Evolutionary conservation across 2,797 vertebrate genomes (phyloP).

Genomic region (Aphelocoma californica): DNA sequence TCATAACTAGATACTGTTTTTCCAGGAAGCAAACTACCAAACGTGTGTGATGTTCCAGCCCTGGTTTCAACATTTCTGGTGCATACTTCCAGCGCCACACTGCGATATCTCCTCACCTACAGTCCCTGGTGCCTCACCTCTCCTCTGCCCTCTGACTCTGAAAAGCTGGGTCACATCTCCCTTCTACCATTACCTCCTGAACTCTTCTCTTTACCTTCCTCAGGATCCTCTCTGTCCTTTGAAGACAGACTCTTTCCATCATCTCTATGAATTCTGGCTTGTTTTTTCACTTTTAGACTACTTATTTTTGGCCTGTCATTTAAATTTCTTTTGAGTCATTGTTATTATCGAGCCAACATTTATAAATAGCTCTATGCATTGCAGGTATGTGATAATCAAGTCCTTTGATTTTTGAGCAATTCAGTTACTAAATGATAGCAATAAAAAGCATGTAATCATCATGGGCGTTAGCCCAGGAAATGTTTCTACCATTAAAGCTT

Average conservation of each 20-base stretch:
- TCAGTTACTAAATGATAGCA: constrained; percentile 22
- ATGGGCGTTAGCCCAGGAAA: background rate
- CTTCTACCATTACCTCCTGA: background rate
- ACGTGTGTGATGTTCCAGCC: background rate
- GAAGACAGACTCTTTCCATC: background rate
- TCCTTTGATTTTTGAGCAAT: constrained; percentile 30
- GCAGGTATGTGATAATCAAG: constrained; percentile 41
- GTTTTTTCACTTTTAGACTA: background rate
- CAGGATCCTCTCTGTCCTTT: background rate
- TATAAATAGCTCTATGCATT: constrained; percentile 37
- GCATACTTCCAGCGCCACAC: background rate
- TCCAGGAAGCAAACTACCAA: background rate
- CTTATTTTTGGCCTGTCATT: constrained; percentile 34
- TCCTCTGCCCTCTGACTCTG: background rate
- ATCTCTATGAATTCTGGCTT: background rate
- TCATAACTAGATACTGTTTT: background rate
- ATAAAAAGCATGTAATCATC: background rate
- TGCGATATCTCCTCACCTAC: background rate
- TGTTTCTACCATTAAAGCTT: background rate
- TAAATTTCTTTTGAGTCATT: constrained; percentile 41
- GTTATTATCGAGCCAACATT: constrained; percentile 1
- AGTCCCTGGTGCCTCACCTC: background rate
- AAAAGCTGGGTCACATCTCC: background rate
- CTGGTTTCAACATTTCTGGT: background rate
- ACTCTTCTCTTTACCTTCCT: background rate